These are phyloP conservation scores for Plectropomus leopardus DNA, from an alignment of 2,113 vertebrate species.

Conservation along the genomic window DNA sequence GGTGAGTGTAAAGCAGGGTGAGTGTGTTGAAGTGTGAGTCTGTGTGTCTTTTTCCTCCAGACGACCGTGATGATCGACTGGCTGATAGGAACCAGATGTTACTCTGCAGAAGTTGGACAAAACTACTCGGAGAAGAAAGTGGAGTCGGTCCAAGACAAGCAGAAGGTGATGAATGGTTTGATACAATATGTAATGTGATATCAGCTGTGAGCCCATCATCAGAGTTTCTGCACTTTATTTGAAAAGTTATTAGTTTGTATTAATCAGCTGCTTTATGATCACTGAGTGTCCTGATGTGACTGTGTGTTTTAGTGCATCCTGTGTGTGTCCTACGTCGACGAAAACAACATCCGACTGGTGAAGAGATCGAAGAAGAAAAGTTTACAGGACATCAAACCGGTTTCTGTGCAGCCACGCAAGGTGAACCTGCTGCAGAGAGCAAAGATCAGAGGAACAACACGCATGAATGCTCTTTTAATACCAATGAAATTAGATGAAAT, in stretches of 20 bases:
- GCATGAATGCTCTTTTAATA: neutral
- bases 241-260: too few species aligned
- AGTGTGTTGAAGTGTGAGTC: neutral
- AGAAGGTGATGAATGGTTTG: slow-evolving; percentile 73
- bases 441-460: neutral
- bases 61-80: slow-evolving; percentile 84
- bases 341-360: slow-evolving; percentile 84
- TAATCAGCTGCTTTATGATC: neutral
- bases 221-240: neutral
- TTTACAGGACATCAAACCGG: slow-evolving; percentile 81
- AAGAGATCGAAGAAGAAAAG: slow-evolving; percentile 78
- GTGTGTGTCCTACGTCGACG: slow-evolving; percentile 89
- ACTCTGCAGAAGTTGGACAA: slow-evolving; percentile 72
- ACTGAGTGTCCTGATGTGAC: too few species aligned
- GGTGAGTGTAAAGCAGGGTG: neutral
- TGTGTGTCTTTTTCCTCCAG: slow-evolving; percentile 64
- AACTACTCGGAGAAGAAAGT: slow-evolving; percentile 86
- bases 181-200: neutral
- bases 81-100: slow-evolving; percentile 81
- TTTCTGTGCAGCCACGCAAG: slow-evolving; percentile 74
- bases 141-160: slow-evolving; percentile 81
- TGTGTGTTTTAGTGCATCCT: slow-evolving; percentile 73
- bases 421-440: slow-evolving; percentile 45
- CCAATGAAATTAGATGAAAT: too few species aligned
- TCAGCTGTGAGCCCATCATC: neutral